Percentiles rank a stretch among this genome's conserved stretches.
phyloP scores from a whole-genome alignment of 2,797 vertebrate species.

The Poeciliopsis infans region DNA sequence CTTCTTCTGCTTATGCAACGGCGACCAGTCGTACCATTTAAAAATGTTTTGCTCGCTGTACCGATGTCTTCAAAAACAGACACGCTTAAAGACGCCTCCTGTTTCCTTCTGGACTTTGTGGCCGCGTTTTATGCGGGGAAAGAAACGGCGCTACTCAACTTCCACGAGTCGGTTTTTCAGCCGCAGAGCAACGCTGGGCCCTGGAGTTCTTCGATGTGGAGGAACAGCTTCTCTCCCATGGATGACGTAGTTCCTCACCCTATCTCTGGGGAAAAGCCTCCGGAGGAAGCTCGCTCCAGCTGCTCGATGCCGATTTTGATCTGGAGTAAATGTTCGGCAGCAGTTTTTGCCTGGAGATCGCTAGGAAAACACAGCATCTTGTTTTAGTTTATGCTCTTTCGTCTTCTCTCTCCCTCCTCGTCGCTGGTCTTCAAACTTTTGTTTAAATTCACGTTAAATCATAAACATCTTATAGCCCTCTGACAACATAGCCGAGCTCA shows the following conservation, averaged over 20 bases:
- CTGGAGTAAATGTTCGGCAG: neutral
- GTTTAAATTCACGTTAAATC: neutral
- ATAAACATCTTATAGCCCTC: conserved; percentile 23
- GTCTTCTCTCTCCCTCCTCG: neutral
- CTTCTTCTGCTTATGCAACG: neutral
- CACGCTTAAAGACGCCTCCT: neutral
- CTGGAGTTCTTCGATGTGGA: too few species aligned
- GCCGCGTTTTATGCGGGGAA: too few species aligned
- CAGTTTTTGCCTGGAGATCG: neutral
- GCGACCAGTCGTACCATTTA: neutral
- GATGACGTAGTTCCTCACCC: neutral
- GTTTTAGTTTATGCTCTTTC: neutral
- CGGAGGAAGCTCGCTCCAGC: neutral
- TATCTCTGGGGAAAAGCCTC: neutral
- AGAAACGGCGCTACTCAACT: too few species aligned
- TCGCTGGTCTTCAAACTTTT: neutral
- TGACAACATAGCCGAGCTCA: conserved; percentile 18
- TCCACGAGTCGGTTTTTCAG: too few species aligned
- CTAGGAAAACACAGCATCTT: neutral
- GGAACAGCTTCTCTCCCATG: neutral
- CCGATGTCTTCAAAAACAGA: neutral
- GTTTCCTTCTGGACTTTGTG: neutral
- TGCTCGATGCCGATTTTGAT: neutral
- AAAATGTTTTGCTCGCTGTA: neutral
- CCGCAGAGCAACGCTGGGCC: too few species aligned